These are phyloP conservation scores for Acrobasis suavella DNA, from an alignment of 2,888 invertebrate species.

Conservation along the genomic window DNA sequence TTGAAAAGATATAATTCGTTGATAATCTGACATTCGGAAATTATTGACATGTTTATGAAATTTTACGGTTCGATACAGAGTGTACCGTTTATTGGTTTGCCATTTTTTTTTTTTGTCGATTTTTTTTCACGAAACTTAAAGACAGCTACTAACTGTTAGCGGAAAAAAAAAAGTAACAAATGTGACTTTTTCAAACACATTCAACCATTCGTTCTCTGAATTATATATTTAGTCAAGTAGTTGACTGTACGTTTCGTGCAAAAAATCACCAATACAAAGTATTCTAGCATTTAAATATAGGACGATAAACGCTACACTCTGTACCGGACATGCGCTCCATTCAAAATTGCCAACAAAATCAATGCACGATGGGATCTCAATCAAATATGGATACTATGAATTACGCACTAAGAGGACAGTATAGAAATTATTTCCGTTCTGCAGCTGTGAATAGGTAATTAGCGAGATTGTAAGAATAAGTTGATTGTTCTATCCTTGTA, in stretches of 20 bases:
- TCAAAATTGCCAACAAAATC: constrained; percentile 46
- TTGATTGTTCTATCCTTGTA: constrained; percentile 26
- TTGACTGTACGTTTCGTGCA: too few species aligned
- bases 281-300: constrained; percentile 8
- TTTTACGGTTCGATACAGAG: constrained; percentile 38
- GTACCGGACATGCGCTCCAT: constrained; percentile 42
- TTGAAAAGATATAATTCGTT: constrained; percentile 55
- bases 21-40: constrained; percentile 48
- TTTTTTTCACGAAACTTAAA: neutral
- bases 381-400: constrained; percentile 51
- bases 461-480: constrained; percentile 55
- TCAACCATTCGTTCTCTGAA: too few species aligned
- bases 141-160: too few species aligned
- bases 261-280: too few species aligned
- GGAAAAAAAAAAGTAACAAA: too few species aligned
- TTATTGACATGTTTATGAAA: constrained; percentile 43
- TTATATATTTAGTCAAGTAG: too few species aligned
- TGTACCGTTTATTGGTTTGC: constrained; percentile 32
- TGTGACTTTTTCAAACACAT: too few species aligned
- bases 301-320: constrained; percentile 33
- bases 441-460: constrained; percentile 75
- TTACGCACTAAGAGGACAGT: constrained; percentile 57
- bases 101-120: constrained; percentile 11
- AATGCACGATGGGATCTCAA: constrained; percentile 68
- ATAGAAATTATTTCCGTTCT: constrained; percentile 68